These are phyloP conservation scores for Umimayanthus kanabou DNA, from an alignment of 92 coral and sea anemone genomes.

Conservation along the genomic window DNA sequence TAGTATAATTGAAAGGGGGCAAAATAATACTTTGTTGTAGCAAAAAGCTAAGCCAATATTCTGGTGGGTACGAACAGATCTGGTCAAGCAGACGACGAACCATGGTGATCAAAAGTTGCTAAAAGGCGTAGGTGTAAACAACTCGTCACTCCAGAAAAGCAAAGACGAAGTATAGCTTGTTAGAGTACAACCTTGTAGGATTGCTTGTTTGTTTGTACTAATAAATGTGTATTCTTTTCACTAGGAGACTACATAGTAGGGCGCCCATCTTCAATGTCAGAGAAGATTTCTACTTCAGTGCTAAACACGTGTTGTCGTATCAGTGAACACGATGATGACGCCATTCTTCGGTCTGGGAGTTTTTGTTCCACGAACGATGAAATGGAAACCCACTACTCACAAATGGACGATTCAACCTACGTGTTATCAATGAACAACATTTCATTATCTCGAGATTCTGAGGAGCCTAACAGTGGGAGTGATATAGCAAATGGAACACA, in stretches of 20 bases:
- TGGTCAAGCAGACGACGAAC: too few relatives aligned
- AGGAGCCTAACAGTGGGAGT: not conserved
- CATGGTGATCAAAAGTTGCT: too few relatives aligned
- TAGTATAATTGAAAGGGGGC: too few relatives aligned
- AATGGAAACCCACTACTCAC: not conserved
- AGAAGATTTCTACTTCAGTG: constrained; percentile 14
- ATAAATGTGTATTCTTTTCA: not conserved
- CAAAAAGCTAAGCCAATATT: too few relatives aligned
- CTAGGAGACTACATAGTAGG: constrained; percentile 25
- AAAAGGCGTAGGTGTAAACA: too few relatives aligned
- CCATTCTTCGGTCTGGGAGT: constrained; percentile 36
- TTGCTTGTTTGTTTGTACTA: not conserved
- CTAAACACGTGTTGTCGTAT: constrained; percentile 20
- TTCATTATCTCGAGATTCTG: constrained; percentile 5
- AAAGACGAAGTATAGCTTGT: too few relatives aligned
- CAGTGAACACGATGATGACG: constrained; percentile 14
- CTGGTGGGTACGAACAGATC: too few relatives aligned
- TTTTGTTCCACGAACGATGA: constrained; percentile 22
- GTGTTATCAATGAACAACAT: constrained; percentile 24
- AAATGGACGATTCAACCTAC: constrained; percentile 14
- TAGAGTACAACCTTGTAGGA: not conserved
- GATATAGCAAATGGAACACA: not conserved
- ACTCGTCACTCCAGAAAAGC: too few relatives aligned
- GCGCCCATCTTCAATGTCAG: not conserved
- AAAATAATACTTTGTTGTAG: too few relatives aligned